These are phyloP conservation scores for Agapornis roseicollis DNA, from an alignment of 2,113 vertebrate species.

Conservation along the genomic window DNA sequence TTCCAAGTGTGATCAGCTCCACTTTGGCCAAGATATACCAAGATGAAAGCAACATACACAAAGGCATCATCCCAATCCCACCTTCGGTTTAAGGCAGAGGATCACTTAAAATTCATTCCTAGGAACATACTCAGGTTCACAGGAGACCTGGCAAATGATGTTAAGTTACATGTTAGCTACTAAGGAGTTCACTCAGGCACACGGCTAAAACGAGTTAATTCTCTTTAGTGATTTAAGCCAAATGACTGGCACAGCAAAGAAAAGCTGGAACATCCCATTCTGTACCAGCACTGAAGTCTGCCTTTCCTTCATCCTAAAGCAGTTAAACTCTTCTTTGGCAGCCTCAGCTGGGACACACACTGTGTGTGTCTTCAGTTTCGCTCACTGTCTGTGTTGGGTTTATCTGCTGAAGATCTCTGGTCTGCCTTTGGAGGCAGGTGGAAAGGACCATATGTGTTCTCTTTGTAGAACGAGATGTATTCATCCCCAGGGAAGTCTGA, in stretches of 20 bases:
- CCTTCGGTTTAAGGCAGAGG: background rate
- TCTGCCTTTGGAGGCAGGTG: background rate
- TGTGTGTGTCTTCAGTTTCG: fast-evolving
- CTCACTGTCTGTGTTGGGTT: background rate
- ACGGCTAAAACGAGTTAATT: background rate
- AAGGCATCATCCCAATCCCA: background rate
- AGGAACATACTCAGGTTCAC: background rate
- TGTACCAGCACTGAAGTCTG: background rate
- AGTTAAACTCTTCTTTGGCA: background rate
- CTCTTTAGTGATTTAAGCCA: background rate
- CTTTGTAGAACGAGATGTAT: fast-evolving
- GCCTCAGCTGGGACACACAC: background rate
- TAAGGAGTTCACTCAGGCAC: background rate
- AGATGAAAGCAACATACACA: background rate
- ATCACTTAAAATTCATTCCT: background rate
- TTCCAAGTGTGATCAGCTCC: background rate
- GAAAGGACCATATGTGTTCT: background rate
- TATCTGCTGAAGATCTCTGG: background rate
- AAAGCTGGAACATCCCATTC: background rate
- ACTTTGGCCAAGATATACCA: background rate
- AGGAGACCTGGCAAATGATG: background rate
- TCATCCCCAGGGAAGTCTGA: background rate
- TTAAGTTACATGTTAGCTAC: fast-evolving
- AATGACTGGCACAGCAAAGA: background rate
- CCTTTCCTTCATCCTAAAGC: background rate